Evolutionary conservation across 2,113 vertebrate species (phyloP), one percentile per base, ranked within the genome.

Genomic region (Cavia porcellus): DNA sequence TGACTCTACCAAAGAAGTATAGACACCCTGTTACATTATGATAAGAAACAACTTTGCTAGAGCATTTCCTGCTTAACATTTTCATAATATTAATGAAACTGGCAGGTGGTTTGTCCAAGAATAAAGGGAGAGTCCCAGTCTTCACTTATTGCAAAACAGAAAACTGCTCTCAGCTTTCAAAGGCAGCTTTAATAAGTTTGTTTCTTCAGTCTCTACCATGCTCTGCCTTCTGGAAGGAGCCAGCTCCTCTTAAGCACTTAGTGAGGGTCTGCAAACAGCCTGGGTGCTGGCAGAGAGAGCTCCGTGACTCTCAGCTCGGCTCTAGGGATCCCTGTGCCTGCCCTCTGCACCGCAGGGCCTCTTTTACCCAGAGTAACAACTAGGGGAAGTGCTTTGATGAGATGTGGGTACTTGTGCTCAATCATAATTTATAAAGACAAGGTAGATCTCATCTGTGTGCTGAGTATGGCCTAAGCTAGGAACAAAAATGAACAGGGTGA

Each of bases 61-160:
- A 70, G 55, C 24, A 72, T 82, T 86, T 89, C 52, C 42, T 82
- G 81, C 32, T 95, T 89, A 83, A 89, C 11, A 92, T 94, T 94
- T 94, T 74, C 85, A 95, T 92, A 83, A 92, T n/a, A 86, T 82
- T 82, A 94, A 84, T 75, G 82, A 84, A 61, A 7, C 15, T 87
- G 62, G 61, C 22, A 96, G 68, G 45, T 95, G 75, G 20, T 92
- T 94, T 92, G 28, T 87, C 82, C 38, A 66, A 94, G 81, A 94
- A 96, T 68, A 83, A 86, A 90, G 61, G 52, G 45, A 87, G 25
- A 74, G 87, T 70, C 75, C 32, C 50, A 38, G 38, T 77, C n/a
- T 72, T 52, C 25, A 19, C 30, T 89, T 90, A 45, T 3, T 84
- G 68, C 22, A 52, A 89, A 92, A 92, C 68, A 83, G 50, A 95